Evolutionary conservation across 2,797 vertebrate species (phyloP).

Genomic region (Pempheris klunzingeri): DNA sequence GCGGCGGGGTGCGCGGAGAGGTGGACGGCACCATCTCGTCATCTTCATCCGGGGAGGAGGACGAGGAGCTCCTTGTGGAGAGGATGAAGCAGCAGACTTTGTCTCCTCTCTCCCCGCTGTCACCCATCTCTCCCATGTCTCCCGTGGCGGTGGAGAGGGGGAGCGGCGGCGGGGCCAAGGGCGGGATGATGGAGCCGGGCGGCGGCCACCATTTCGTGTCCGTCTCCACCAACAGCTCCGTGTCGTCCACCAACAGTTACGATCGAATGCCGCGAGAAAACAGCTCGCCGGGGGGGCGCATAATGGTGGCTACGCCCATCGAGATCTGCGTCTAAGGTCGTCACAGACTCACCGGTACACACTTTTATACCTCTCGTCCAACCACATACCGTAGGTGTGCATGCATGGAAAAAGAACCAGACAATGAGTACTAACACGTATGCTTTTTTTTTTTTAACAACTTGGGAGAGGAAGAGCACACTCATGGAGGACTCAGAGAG

Average conservation of each 20-base stretch:
- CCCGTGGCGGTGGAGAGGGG: slow-evolving; percentile 66
- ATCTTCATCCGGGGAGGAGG: slow-evolving; percentile 84
- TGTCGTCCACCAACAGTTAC: slow-evolving; percentile 87
- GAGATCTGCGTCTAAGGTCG: slow-evolving; percentile 87
- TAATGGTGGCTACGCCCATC: slow-evolving; percentile 87
- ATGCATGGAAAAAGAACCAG: slow-evolving; percentile 63
- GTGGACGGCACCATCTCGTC: slow-evolving; percentile 72
- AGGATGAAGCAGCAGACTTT: slow-evolving; percentile 89
- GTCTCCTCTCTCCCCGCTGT: slow-evolving; percentile 76
- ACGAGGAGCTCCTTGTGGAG: slow-evolving; percentile 85
- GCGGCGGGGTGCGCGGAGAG: slow-evolving; percentile 64
- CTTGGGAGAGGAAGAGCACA: slow-evolving; percentile 40
- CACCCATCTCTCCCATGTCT: slow-evolving; percentile 72
- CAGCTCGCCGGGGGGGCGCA: slow-evolving; percentile 82
- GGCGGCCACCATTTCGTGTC: slow-evolving; percentile 83
- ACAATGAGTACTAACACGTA: slow-evolving; percentile 39
- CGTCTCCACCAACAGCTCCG: slow-evolving; percentile 85
- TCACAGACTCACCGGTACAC: slow-evolving; percentile 25
- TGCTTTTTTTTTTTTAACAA: slow-evolving; percentile 42
- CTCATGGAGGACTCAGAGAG: not conserved
- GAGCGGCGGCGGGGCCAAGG: slow-evolving; percentile 68
- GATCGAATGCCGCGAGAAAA: slow-evolving; percentile 86
- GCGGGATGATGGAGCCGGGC: slow-evolving; percentile 78
- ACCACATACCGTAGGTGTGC: slow-evolving; percentile 56
- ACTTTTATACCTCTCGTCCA: slow-evolving; percentile 64